phyloP scores from a whole-genome alignment of 2,888 invertebrate species.

The Poecilobothrus nobilitatus region DNA sequence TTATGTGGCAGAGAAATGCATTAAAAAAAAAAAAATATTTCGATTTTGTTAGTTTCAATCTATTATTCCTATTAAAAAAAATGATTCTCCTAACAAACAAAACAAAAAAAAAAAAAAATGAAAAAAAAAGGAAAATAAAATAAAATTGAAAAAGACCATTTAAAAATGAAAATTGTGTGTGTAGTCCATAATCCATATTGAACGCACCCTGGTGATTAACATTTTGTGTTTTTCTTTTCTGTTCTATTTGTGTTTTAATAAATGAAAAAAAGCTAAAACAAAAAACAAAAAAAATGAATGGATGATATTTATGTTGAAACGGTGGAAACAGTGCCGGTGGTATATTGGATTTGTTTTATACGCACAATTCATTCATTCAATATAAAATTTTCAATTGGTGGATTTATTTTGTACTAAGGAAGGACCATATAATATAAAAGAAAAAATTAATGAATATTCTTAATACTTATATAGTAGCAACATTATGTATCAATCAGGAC shows the following conservation, averaged over 20 bases:
- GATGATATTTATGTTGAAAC: slow-evolving; percentile 3
- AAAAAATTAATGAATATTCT: neutral
- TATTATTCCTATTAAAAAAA: too few species aligned
- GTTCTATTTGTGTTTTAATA: neutral
- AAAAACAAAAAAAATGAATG: neutral
- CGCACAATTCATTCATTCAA: neutral
- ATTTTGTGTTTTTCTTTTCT: neutral
- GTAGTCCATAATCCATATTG: neutral
- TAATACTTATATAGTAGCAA: too few species aligned
- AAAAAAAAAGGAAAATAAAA: neutral
- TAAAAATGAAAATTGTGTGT: neutral
- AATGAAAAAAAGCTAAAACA: neutral
- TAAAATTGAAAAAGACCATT: neutral
- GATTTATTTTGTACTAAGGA: neutral
- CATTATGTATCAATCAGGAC: too few species aligned
- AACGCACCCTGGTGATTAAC: slow-evolving; percentile 6
- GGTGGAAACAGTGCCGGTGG: neutral
- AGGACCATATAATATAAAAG: neutral
- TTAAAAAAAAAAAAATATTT: too few species aligned
- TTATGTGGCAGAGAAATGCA: too few species aligned
- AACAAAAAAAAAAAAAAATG: neutral
- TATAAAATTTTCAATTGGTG: neutral
- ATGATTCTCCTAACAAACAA: neutral
- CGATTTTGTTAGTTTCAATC: too few species aligned
- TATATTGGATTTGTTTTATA: neutral